A percentile compares a stretch with the other conserved stretches of the same genome.
These are phyloP conservation scores for Rhincodon typus DNA, from an alignment of 2,797 vertebrate species.

Conservation along the genomic window DNA sequence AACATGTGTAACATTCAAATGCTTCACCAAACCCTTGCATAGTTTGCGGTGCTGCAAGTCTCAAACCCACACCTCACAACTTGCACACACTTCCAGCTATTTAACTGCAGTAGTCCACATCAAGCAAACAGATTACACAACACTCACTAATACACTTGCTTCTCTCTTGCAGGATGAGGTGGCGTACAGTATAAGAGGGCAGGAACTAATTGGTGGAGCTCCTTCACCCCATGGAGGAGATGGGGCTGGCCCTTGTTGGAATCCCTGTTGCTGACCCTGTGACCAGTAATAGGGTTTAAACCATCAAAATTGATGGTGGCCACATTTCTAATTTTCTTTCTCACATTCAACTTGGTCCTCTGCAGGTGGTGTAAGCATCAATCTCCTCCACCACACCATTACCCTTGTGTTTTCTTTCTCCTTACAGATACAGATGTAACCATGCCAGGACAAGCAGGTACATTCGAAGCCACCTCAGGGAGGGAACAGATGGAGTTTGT, in stretches of 20 bases:
- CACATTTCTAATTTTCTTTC: background rate
- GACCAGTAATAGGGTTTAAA: background rate
- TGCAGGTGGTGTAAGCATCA: background rate
- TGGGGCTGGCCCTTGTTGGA: background rate
- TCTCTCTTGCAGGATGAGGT: background rate
- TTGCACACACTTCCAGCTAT: background rate
- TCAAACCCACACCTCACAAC: background rate
- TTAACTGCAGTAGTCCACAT: background rate
- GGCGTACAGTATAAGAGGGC: background rate
- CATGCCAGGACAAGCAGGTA: background rate
- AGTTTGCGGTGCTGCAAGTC: background rate
- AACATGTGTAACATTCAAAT: background rate
- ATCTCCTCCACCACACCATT: background rate
- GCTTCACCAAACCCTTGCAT: background rate
- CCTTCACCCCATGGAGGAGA: background rate
- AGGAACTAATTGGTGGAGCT: background rate
- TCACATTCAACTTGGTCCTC: background rate
- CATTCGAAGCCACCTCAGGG: background rate
- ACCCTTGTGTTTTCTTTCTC: background rate
- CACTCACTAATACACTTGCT: background rate
- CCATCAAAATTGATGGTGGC: background rate
- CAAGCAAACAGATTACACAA: background rate
- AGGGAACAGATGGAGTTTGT: background rate
- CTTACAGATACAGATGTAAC: background rate
- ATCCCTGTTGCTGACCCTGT: background rate